A percentile compares a stretch with the other conserved stretches of the same genome.
phyloP scores from a whole-genome alignment of 1,140 invertebrate genomes.

The Drosophila miranda region DNA sequence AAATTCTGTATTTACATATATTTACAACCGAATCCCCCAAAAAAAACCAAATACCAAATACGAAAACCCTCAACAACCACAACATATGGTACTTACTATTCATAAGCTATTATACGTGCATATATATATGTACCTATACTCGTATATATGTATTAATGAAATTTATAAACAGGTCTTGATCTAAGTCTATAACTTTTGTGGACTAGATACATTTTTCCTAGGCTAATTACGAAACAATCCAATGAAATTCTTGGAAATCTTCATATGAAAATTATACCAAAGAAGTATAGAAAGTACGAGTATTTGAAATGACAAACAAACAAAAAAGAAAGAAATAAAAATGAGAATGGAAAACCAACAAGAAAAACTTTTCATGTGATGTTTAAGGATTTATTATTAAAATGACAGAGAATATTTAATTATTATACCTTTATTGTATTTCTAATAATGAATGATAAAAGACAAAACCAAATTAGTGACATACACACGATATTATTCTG shows the following conservation, averaged over 20 bases:
- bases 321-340: slow-evolving; percentile 18
- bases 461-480: slow-evolving; percentile 30
- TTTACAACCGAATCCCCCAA: slow-evolving; percentile 51
- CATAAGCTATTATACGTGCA: slow-evolving; percentile 49
- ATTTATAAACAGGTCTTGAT: slow-evolving; percentile 77
- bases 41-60: no score
- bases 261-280: slow-evolving; percentile 36
- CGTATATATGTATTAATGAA: slow-evolving; percentile 39
- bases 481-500: slow-evolving; percentile 63
- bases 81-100: slow-evolving; percentile 50
- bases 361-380: slow-evolving; percentile 74
- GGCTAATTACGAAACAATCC: slow-evolving; percentile 42
- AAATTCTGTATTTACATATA: slow-evolving; percentile 54
- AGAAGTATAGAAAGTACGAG: slow-evolving; percentile 26
- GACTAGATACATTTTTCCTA: slow-evolving; percentile 70
- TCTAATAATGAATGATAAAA: slow-evolving; percentile 38
- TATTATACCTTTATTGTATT: slow-evolving; percentile 69
- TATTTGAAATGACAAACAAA: slow-evolving; percentile 2
- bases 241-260: slow-evolving; percentile 29
- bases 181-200: slow-evolving; percentile 75
- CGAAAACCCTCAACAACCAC: slow-evolving; percentile 35
- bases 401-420: slow-evolving; percentile 56
- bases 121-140: slow-evolving; percentile 7
- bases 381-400: slow-evolving; percentile 70
- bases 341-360: slow-evolving; percentile 18